phyloP scores from a whole-genome alignment of 2,797 vertebrate genomes.

The Galagoides demidoff region DNA sequence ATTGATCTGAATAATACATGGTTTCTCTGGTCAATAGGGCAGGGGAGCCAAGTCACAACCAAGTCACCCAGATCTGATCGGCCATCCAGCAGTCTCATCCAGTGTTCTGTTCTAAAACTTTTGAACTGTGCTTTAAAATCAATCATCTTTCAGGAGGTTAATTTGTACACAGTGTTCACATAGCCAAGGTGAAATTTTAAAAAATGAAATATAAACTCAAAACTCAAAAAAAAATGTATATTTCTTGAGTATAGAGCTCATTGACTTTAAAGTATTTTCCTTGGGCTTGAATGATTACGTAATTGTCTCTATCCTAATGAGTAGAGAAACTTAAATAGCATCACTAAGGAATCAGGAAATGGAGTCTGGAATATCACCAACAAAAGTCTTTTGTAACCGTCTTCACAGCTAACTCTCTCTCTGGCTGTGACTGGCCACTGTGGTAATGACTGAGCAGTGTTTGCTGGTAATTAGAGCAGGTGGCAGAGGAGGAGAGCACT shows the following conservation, averaged over 20 bases:
- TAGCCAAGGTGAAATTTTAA: neutral
- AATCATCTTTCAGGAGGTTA: neutral
- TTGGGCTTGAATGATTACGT: neutral
- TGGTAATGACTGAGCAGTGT: neutral
- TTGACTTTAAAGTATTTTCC: neutral
- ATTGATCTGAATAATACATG: constrained; percentile 11
- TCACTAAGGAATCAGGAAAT: neutral
- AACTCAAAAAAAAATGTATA: neutral
- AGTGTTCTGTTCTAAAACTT: constrained; percentile 4
- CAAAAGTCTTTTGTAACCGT: neutral
- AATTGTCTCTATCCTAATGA: neutral
- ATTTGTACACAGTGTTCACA: neutral
- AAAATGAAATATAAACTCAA: constrained; percentile 15
- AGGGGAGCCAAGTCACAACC: neutral
- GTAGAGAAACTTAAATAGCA: neutral
- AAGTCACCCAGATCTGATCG: neutral
- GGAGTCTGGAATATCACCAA: neutral
- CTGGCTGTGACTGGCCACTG: neutral
- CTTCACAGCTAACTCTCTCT: neutral
- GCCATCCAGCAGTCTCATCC: neutral
- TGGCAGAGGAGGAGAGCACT: neutral
- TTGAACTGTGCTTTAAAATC: neutral
- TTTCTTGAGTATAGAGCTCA: neutral
- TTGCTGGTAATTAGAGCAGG: neutral
- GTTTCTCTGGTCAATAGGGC: neutral